Conservation (phyloP, 2,797 vertebrate genomes). For the Salmo trutta region DNA sequence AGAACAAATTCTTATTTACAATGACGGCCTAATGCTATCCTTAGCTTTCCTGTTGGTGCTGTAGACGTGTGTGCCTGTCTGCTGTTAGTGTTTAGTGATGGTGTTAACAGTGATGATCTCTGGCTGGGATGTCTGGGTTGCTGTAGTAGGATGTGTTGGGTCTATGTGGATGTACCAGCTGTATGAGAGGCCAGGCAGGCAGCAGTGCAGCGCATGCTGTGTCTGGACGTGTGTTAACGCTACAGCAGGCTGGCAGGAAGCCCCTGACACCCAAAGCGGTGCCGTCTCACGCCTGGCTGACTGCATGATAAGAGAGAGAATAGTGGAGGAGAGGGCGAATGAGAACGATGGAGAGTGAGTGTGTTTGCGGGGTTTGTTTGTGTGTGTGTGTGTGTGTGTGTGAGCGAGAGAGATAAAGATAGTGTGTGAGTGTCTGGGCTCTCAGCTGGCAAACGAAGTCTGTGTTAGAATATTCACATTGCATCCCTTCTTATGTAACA, state of each 20-base stretch:
- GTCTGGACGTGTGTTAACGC: conserved; percentile 26
- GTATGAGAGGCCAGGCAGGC: conserved; percentile 7
- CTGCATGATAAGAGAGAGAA: conserved; percentile 24
- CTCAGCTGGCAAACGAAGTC: conserved; percentile 28
- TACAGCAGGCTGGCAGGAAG: conserved; percentile 15
- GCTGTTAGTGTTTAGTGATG: neutral
- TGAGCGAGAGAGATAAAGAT: neutral
- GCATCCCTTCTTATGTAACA: conserved; percentile 13
- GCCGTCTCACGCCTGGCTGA: conserved; percentile 36
- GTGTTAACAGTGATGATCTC: neutral
- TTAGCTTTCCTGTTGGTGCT: neutral
- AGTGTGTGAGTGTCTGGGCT: conserved; percentile 18
- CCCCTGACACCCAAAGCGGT: conserved; percentile 37
- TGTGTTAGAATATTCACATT: conserved; percentile 30
- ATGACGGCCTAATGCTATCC: neutral
- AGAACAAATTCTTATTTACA: too few relatives aligned
- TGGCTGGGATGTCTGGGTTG: neutral
- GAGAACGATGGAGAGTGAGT: neutral
- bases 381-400: neutral
- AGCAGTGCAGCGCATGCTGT: conserved; percentile 19
- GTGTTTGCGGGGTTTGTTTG: neutral
- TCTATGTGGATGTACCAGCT: conserved; percentile 30
- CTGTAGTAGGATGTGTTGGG: neutral
- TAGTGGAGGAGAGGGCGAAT: neutral
- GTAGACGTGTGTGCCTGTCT: neutral